Evolutionary conservation across 2,113 vertebrate species (phyloP), one percentile per base, ranked within the genome.

Genomic region (Eptesicus fuscus): DNA sequence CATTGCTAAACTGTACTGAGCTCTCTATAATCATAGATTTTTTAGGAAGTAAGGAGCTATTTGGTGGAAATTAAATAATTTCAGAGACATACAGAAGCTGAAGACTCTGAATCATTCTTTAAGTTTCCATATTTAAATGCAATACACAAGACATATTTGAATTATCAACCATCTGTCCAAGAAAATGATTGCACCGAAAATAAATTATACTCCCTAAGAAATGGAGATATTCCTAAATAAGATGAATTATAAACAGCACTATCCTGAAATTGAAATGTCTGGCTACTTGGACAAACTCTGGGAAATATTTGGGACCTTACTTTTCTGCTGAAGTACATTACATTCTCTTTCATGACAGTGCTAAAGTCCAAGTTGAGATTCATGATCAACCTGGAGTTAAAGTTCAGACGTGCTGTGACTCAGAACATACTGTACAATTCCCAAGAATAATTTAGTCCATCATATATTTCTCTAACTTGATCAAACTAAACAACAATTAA

Each of bases 41-140:
- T 94, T 91, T 5, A 87, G 70, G 61, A 89, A 86, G 35, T n/a
- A 23, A 93, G 32, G 47, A 73, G n/a, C 7, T 65, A 77, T 85
- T 82, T 85, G 17, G 7, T 40, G 17, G 63, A 94, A 96, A 95
- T 93, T n/a, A 90, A 94, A 73, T 90, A 87, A 91, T 63, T 80
- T 92, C 71, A 85, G 42, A 89, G 73, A 49, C 67, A 76, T 8
- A 49, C 67, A 85, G 35, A 80, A 63, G 47, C 22, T 69, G 82
- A 61, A 77, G 80, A 91, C 13, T 71, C 89, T 53, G 18, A 93
- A 70, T 83, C 67, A 79, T 37, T 82, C 85, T 86, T 86, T 77
- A 76, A 80, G 56, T 93, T 88, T 77, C n/a, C 67, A 80, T 30
- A 80, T 40, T 17, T 67, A 74, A 78, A 11, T 83, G 51, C 51